A percentile compares a stretch with the other conserved stretches of the same genome.
Conservation (phyloP, 2,888 invertebrate species). For the Drosophila eohydei region DNA sequence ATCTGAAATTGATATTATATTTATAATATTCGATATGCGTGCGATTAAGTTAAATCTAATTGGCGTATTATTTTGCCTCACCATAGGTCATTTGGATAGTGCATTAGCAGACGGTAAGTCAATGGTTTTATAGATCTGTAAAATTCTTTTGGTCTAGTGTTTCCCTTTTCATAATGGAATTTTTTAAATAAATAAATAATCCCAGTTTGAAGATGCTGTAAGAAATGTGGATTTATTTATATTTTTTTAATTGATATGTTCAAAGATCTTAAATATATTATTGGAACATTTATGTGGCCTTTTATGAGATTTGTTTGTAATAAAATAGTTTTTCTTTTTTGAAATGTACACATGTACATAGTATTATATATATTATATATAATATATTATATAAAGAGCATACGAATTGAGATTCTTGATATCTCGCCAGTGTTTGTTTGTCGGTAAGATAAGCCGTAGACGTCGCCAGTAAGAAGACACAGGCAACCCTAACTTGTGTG, state of each 20-base stretch:
- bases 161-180: not conserved
- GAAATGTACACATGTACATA: not conserved
- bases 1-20: not conserved
- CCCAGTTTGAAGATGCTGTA: too few relatives aligned
- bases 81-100: not conserved
- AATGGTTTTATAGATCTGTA: not conserved
- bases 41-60: constrained; percentile 1
- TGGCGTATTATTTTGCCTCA: not conserved
- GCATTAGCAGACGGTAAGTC: constrained; percentile 1
- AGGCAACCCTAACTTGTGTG: not conserved
- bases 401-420: constrained; percentile 2
- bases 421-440: constrained; percentile 1
- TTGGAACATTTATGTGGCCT: not conserved
- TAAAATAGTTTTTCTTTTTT: not conserved
- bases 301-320: not conserved
- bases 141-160: not conserved
- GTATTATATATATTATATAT: not conserved
- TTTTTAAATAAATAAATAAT: not conserved
- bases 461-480: not conserved
- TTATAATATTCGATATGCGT: not conserved
- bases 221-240: too few relatives aligned
- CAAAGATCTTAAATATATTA: too few relatives aligned
- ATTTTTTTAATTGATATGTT: too few relatives aligned
- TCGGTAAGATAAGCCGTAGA: not conserved
- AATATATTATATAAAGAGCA: not conserved